phyloP scores from a whole-genome alignment of 2,797 vertebrate species.

The Cirrhinus molitorella region DNA sequence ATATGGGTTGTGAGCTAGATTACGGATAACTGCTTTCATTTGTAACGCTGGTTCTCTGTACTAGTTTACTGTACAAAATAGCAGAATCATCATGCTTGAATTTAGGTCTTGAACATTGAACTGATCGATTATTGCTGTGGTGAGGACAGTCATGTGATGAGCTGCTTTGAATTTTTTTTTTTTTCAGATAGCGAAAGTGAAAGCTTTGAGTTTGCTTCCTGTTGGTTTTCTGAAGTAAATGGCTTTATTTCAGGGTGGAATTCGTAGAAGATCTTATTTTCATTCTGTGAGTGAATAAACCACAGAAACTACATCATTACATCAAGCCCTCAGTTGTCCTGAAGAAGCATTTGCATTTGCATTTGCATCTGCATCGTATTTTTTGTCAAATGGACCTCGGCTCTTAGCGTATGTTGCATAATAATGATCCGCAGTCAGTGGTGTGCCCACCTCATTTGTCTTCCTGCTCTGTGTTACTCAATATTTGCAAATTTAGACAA shows the following conservation, averaged over 20 bases:
- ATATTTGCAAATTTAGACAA: slow-evolving; percentile 25
- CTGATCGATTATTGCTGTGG: slow-evolving; percentile 1
- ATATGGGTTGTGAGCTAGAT: slow-evolving; percentile 58
- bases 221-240: background rate
- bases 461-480: background rate
- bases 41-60: background rate
- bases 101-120: slow-evolving; percentile 8
- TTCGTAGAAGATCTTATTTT: background rate
- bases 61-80: background rate
- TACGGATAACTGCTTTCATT: slow-evolving; percentile 33
- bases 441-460: slow-evolving; percentile 20
- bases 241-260: background rate
- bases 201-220: slow-evolving; percentile 40
- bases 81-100: background rate
- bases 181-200: slow-evolving; percentile 40
- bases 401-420: background rate
- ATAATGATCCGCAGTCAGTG: slow-evolving; percentile 4
- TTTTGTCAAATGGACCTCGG: background rate
- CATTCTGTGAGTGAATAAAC: background rate
- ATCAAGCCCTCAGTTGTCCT: background rate
- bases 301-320: background rate
- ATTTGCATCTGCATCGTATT: background rate
- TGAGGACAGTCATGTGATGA: slow-evolving; percentile 14
- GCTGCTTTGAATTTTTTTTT: slow-evolving; percentile 8
- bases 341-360: slow-evolving; percentile 1